Evolutionary conservation across 2,113 vertebrate genomes (phyloP).

Genomic region (Rhinoptilus africanus): DNA sequence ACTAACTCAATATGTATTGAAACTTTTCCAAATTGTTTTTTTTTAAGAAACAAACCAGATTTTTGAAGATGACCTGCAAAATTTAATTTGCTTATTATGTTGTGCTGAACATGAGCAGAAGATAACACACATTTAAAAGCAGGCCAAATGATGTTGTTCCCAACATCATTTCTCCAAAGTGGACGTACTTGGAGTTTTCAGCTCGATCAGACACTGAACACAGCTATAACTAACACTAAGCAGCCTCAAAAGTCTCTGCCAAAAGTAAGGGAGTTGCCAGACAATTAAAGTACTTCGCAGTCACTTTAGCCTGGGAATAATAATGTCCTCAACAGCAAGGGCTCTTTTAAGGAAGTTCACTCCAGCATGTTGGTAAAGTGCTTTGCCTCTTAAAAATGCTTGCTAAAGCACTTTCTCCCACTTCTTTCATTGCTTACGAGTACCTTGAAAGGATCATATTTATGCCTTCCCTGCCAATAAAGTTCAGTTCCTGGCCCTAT

Average conservation of each 20-base stretch:
- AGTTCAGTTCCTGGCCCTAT: background rate
- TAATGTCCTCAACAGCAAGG: background rate
- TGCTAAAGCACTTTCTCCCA: background rate
- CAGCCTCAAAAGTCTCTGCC: background rate
- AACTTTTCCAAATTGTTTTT: background rate
- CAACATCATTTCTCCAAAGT: background rate
- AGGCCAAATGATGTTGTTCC: background rate
- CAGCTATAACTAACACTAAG: background rate
- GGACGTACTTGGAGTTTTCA: background rate
- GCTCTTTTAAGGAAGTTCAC: background rate
- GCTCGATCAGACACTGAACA: background rate
- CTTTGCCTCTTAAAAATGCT: background rate
- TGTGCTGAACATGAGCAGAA: background rate
- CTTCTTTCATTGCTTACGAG: background rate
- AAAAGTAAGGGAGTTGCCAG: background rate
- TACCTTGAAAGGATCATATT: background rate
- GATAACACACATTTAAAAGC: background rate
- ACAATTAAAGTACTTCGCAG: background rate
- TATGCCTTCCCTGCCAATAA: background rate
- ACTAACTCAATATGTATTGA: background rate
- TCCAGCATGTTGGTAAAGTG: background rate
- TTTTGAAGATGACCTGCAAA: background rate
- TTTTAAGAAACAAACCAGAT: fast-evolving
- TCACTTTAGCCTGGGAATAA: background rate
- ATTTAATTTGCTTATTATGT: background rate